These are phyloP conservation scores for Myxocyprinus asiaticus DNA, from an alignment of 2,113 vertebrate genomes.

Conservation along the genomic window DNA sequence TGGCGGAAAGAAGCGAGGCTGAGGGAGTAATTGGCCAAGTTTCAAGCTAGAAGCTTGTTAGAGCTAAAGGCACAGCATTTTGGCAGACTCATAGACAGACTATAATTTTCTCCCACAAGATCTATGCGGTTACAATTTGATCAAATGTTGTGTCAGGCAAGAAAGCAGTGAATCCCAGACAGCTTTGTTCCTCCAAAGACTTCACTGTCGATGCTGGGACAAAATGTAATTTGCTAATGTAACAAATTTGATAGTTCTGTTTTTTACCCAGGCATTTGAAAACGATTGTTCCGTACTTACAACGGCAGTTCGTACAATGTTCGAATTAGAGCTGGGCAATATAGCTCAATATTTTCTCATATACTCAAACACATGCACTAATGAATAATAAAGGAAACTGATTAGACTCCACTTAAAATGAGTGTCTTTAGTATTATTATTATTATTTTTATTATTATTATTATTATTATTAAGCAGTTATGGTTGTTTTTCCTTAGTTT, in stretches of 20 bases:
- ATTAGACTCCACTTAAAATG: too few species aligned
- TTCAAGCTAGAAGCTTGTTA: constrained; percentile 37
- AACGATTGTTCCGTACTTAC: not conserved
- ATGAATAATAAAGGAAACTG: too few species aligned
- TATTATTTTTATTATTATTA: not conserved
- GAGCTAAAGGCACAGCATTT: constrained; percentile 30
- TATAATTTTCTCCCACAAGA: constrained; percentile 18
- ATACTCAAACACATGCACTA: too few species aligned
- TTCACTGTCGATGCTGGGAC: constrained; percentile 14
- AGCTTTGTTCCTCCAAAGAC: not conserved
- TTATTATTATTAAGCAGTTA: not conserved
- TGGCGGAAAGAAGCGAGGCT: constrained; percentile 10
- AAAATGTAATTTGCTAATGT: constrained; percentile 47
- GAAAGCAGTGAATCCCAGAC: constrained; percentile 5
- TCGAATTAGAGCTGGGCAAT: too few species aligned
- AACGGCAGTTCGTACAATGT: too few species aligned
- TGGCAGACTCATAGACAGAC: constrained; percentile 23
- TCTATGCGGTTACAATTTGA: constrained; percentile 34
- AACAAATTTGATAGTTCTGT: not conserved
- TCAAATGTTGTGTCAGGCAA: constrained; percentile 32
- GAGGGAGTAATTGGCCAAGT: constrained; percentile 39
- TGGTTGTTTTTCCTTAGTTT: not conserved
- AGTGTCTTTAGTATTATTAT: not conserved
- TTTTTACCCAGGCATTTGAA: not conserved
- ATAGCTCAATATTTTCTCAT: too few species aligned